phyloP scores from a whole-genome alignment of 2,888 invertebrate genomes.

The Alloscopus bannaensis region DNA sequence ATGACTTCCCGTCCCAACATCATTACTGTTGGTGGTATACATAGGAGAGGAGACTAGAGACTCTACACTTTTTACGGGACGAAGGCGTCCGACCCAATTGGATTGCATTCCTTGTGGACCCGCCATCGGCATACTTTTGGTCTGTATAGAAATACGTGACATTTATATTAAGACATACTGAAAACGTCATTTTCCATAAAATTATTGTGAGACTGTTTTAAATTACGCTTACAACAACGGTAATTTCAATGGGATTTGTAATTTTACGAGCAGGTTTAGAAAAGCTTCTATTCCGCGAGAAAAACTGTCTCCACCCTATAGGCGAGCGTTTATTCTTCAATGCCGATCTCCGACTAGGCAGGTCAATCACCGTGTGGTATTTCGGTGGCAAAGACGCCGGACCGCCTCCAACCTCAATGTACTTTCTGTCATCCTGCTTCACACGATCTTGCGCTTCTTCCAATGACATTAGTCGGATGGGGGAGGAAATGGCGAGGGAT shows the following conservation, averaged over 20 bases:
- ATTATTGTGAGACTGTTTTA: neutral
- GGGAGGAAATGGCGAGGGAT: conserved; percentile 92
- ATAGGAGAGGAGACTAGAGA: conserved; percentile 78
- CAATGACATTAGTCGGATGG: conserved; percentile 91
- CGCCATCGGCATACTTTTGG: conserved; percentile 66
- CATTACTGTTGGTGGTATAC: conserved; percentile 16
- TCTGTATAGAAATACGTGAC: conserved; percentile 46
- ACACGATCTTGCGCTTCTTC: conserved; percentile 82
- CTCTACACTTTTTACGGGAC: conserved; percentile 85
- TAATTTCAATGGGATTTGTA: conserved; percentile 76
- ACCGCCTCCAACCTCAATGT: conserved; percentile 85
- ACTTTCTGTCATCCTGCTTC: conserved; percentile 79
- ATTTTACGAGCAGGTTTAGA: conserved; percentile 76
- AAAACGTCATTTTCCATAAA: neutral
- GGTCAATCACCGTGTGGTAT: conserved; percentile 95
- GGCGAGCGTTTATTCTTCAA: conserved; percentile 75
- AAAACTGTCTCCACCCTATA: conserved; percentile 87
- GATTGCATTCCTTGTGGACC: conserved; percentile 67
- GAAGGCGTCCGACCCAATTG: conserved; percentile 75
- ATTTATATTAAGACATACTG: neutral
- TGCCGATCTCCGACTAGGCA: conserved; percentile 79
- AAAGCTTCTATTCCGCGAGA: conserved; percentile 77
- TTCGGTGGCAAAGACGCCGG: conserved; percentile 85
- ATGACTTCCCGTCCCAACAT: conserved; percentile 51
- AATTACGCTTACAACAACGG: conserved; percentile 65